Conservation (phyloP, 2,113 vertebrate species). For the Vanacampus margaritifer region DNA sequence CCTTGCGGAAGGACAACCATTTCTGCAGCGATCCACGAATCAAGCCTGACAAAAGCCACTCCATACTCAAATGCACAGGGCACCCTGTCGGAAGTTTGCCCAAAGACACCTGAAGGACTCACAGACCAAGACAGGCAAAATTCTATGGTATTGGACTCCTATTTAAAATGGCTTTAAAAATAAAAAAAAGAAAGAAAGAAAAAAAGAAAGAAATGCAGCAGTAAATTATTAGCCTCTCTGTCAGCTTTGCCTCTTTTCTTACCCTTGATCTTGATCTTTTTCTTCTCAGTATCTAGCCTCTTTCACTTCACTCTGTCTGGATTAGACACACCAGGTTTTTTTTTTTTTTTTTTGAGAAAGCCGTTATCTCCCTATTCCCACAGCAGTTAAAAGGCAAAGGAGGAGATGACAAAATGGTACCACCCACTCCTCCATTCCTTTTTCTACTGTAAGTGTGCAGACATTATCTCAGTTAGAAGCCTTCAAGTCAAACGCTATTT, state of each 20-base stretch:
- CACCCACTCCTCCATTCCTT: not conserved
- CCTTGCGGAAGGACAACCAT: no score
- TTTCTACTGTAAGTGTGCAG: conserved; percentile 35
- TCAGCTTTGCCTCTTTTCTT: not conserved
- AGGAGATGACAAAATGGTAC: conserved; percentile 40
- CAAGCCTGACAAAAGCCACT: no score
- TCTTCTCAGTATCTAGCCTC: conserved; percentile 23
- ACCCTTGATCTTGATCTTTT: conserved; percentile 38
- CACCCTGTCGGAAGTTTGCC: not conserved
- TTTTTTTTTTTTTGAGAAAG: conserved; percentile 39
- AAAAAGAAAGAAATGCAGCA: not conserved
- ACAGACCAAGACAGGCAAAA: not conserved
- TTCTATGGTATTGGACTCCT: not conserved
- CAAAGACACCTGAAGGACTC: not conserved
- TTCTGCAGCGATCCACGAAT: no score
- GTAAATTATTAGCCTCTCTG: not conserved
- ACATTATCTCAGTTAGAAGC: conserved; percentile 54
- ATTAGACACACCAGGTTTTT: conserved; percentile 38
- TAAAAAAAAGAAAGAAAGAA: not conserved
- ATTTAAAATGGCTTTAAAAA: not conserved
- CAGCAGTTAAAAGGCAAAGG: conserved; percentile 60
- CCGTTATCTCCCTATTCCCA: conserved; percentile 54
- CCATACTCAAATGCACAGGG: not conserved
- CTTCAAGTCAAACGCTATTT: conserved; percentile 64
- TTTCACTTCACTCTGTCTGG: conserved; percentile 30